Percentiles rank a stretch among this genome's conserved stretches.
These are phyloP conservation scores for Siphonodentalium dalli DNA, from an alignment of 2,888 invertebrate genomes.

Conservation along the genomic window DNA sequence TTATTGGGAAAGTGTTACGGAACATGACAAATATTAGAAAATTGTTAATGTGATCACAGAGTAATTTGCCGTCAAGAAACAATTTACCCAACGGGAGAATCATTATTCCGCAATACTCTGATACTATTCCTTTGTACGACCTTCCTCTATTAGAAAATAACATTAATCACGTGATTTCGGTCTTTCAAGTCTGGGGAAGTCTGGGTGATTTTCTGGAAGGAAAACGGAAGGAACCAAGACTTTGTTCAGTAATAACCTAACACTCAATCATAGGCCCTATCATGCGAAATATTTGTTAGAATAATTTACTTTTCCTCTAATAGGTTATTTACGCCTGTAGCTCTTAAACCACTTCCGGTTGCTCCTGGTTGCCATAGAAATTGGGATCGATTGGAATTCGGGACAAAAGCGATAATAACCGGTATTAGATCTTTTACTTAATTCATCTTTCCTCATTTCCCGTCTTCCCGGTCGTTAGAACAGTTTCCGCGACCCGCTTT, in stretches of 20 bases:
- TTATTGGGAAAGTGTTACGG: no score
- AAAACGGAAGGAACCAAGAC: conserved; percentile 30
- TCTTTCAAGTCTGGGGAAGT: no score
- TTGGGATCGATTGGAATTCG: conserved; percentile 33
- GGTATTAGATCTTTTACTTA: conserved; percentile 40
- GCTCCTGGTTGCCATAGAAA: conserved; percentile 37
- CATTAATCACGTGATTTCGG: no score
- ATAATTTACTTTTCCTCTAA: conserved; percentile 40
- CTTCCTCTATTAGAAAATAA: no score
- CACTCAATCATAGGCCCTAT: conserved; percentile 21
- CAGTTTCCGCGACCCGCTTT: conserved; percentile 32
- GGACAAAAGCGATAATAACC: conserved; percentile 42
- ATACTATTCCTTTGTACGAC: no score
- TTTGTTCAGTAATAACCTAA: conserved; percentile 25
- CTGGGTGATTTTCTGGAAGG: no score
- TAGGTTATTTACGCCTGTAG: conserved; percentile 32
- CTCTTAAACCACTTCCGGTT: conserved; percentile 43
- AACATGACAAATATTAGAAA: no score
- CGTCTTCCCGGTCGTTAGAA: conserved; percentile 32
- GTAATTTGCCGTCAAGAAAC: no score
- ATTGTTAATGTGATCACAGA: no score
- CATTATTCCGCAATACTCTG: no score
- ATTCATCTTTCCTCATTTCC: conserved; percentile 41
- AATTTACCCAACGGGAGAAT: no score
- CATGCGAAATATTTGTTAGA: conserved; percentile 42